These are phyloP conservation scores for Aphis craccivora DNA, from an alignment of 1,140 invertebrate species.

Conservation along the genomic window DNA sequence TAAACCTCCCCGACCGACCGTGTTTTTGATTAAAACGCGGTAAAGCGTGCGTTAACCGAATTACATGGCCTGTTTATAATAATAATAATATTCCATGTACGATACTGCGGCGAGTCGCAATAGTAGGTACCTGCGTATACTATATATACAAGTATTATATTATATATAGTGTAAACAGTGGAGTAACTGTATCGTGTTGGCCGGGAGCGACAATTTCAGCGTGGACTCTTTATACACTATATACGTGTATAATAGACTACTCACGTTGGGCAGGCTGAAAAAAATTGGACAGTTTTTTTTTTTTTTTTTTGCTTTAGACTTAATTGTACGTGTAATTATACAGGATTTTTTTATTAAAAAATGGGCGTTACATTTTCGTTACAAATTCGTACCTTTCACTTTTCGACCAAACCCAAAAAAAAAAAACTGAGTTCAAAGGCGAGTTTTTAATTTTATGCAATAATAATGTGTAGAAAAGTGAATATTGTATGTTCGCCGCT, in stretches of 20 bases:
- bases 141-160: not conserved
- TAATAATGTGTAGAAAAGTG: not conserved
- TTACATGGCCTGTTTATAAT: not conserved
- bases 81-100: not conserved
- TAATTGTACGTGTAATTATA: not conserved
- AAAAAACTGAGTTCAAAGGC: not conserved
- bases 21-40: constrained; percentile 46
- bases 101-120: not conserved
- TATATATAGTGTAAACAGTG: not conserved
- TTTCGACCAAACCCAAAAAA: not conserved
- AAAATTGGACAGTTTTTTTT: not conserved
- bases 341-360: not conserved
- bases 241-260: no score
- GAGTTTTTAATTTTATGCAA: not conserved
- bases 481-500: not conserved
- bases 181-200: not conserved
- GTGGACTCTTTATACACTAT: not conserved
- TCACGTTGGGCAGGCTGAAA: not conserved
- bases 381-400: not conserved
- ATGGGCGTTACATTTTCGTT: not conserved
- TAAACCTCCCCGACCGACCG: not conserved
- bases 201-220: not conserved
- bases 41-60: not conserved
- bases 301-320: not conserved
- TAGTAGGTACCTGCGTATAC: not conserved